Evolutionary conservation across 2,888 invertebrate species (phyloP), one percentile per base, ranked within the genome.

Genomic region (Lasioglossum lativentre): DNA sequence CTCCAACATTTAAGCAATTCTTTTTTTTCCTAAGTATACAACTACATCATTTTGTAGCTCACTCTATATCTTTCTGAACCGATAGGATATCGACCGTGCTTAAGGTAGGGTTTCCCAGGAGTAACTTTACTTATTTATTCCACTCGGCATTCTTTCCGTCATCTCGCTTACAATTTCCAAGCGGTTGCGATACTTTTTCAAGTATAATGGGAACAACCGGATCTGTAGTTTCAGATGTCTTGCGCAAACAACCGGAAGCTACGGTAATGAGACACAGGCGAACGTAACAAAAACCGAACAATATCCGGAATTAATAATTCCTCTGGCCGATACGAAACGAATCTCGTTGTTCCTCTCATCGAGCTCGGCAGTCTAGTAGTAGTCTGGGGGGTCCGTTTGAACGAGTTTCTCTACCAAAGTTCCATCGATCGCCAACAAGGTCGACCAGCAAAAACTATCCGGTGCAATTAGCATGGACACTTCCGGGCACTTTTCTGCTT

Each of bases 381-480:
- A n/a, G n/a, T n/a, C n/a, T n/a, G n/a, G n/a, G n/a, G 10, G 63
- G 66, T 52, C 45, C 40, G 4, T 30, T 63, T 16, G 30, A 5
- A 52, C 56, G 14, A 71, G n/a, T 63, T 71, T 40, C 19, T 5
- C 16, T 10, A 0, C 30, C 12, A 16, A 38, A 66, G 23, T 40
- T 42, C 10, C 34, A n/a, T 63, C 14, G 40, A 23, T 75, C n/a
- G 34, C 12, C 4, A 19, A 63, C 42, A 56, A 68, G 52, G 47
- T 80, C 47, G 40, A 19, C 23, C 42, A 34, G 59, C 27, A 38
- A 40, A 42, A 75, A 72, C 71, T 75, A 68, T 38, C 30, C 47
- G 34, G 34, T 19, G 56, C 80, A 85, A 85, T 78, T 78, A 85
- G 52, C 80, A 45, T 70, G 40, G n/a, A 45, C 70, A 10, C 78